Conservation (phyloP, 2,888 invertebrate genomes). For the Leptopilina syphax region DNA sequence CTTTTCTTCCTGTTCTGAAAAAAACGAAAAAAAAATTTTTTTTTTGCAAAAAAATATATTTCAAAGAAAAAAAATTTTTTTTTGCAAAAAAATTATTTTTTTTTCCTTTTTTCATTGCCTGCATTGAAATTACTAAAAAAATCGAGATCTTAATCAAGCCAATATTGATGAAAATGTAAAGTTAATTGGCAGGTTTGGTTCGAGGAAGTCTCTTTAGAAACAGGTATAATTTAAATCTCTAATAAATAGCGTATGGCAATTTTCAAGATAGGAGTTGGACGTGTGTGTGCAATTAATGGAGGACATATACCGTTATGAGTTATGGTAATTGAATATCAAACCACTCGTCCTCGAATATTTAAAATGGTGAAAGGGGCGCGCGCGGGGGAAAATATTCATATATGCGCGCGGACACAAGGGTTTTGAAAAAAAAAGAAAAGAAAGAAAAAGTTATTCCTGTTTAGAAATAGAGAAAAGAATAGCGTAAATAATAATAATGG, state of each 20-base stretch:
- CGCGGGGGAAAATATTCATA: not conserved
- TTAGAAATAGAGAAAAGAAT: too few relatives aligned
- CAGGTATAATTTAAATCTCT: constrained; percentile 8
- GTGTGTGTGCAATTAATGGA: constrained; percentile 26
- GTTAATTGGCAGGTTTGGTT: not conserved
- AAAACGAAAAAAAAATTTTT: too few relatives aligned
- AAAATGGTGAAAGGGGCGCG: not conserved
- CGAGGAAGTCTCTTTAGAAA: constrained; percentile 14
- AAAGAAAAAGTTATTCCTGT: not conserved
- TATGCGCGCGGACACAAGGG: not conserved
- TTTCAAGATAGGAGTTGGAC: constrained; percentile 19
- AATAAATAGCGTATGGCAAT: constrained; percentile 14
- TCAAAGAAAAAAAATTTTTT: too few relatives aligned
- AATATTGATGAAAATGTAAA: constrained; percentile 14
- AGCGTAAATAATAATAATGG: too few relatives aligned
- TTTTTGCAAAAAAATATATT: too few relatives aligned
- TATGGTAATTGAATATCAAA: constrained; percentile 16
- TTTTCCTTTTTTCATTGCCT: not conserved
- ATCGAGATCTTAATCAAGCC: constrained; percentile 12
- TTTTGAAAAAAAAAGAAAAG: not conserved
- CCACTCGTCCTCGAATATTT: constrained; percentile 7
- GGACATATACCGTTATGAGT: constrained; percentile 21
- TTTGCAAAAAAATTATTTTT: too few relatives aligned
- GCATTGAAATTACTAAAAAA: not conserved
- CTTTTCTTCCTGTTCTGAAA: too few relatives aligned